Conservation (phyloP, 2,888 invertebrate species). For the Agriopis marginaria region DNA sequence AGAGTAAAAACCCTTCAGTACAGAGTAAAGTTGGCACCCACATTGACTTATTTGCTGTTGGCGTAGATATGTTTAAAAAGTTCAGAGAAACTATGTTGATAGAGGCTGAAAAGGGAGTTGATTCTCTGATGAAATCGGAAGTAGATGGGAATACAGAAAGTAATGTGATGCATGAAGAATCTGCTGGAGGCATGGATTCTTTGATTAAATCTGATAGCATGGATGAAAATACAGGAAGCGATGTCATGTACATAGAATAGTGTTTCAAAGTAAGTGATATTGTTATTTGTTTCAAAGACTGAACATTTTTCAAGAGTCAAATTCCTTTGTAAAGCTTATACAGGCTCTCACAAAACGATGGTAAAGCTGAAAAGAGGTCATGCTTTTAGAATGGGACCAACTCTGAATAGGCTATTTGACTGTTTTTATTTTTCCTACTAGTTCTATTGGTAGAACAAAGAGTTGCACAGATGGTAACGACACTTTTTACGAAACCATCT, state of each 20-base stretch:
- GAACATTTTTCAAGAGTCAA: not conserved
- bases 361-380: too few species aligned
- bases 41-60: conserved; percentile 68
- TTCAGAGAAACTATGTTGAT: conserved; percentile 61
- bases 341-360: too few species aligned
- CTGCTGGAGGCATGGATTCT: not conserved
- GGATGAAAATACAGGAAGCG: conserved; percentile 1
- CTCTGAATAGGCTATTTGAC: too few species aligned
- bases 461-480: too few species aligned
- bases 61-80: conserved; percentile 53
- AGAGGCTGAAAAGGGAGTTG: conserved; percentile 55
- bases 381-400: too few species aligned
- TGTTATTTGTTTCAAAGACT: not conserved
- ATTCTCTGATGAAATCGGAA: conserved; percentile 39
- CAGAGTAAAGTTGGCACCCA: conserved; percentile 62
- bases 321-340: not conserved
- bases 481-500: too few species aligned
- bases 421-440: too few species aligned
- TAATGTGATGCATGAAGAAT: conserved; percentile 46
- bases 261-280: not conserved
- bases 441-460: too few species aligned
- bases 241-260: conserved; percentile 2
- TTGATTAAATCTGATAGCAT: conserved; percentile 34
- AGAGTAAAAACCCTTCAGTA: conserved; percentile 57
- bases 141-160: conserved; percentile 18